phyloP scores from a whole-genome alignment of 1,140 invertebrate species.

The Idris sp. region DNA sequence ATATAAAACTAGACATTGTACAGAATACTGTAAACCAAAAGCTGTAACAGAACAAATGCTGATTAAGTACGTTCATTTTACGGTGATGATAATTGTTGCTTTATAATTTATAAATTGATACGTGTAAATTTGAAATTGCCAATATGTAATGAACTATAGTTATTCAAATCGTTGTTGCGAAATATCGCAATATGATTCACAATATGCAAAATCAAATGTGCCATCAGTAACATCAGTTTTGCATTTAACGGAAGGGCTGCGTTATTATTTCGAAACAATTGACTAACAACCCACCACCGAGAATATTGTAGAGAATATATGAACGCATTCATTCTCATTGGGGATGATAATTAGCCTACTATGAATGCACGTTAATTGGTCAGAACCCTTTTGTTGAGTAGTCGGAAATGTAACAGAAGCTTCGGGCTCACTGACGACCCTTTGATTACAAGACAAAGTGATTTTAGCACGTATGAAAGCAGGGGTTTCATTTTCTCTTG shows the following conservation, averaged over 20 bases:
- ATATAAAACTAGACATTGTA: too few species aligned
- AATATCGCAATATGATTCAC: conserved; percentile 35
- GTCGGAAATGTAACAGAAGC: conserved; percentile 63
- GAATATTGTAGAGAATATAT: too few species aligned
- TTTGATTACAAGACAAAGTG: conserved; percentile 72
- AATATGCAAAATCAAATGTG: conserved; percentile 44
- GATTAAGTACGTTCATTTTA: too few species aligned
- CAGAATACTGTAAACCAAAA: too few species aligned
- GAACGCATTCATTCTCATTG: conserved; percentile 24
- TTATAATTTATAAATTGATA: conserved; percentile 20
- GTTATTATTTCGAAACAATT: conserved; percentile 56
- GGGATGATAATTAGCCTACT: conserved; percentile 72
- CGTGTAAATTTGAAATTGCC: conserved; percentile 15
- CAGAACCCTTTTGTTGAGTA: conserved; percentile 60
- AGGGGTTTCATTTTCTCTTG: conserved; percentile 61
- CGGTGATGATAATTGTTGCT: conserved; percentile 11
- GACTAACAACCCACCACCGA: conserved; percentile 30
- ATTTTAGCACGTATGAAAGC: conserved; percentile 61
- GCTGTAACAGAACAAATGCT: too few species aligned
- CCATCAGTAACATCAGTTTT: conserved; percentile 41
- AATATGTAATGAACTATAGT: conserved; percentile 42
- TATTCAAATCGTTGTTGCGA: conserved; percentile 42
- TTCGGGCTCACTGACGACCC: conserved; percentile 58
- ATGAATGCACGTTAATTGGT: conserved; percentile 76
- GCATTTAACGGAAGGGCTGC: conserved; percentile 35